Base-by-base conservation (phyloP, 2,797 vertebrate genomes). In the Peromyscus aztecus region DNA sequence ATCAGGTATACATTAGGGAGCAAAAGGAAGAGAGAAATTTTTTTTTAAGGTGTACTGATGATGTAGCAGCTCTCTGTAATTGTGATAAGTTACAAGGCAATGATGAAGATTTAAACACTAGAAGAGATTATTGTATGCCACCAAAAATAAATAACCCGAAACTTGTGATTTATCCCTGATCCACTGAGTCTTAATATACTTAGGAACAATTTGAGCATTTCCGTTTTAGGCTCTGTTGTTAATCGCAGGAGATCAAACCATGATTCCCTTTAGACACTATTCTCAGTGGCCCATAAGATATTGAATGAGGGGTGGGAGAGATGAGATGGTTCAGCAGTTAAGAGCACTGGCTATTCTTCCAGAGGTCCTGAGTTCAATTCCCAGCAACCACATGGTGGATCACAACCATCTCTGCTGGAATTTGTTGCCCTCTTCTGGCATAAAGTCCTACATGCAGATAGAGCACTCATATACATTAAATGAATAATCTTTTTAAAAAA, bases 181-280 rank as follows among this genome's bases (percentile, higher is more conserved):
- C n/a, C 27, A 31, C 46, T n/a, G 24, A 71, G 34, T 67, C 19
- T 91, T 90, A n/a, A 91, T 40, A 73, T 91, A 31, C 43, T 84
- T 34, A 94, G 13, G 61, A 73, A 78, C 76, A 95, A 63, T 91
- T 84, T 90, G 37, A 95, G 71, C 27, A 59, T 87, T 94, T 61
- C 3, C 24, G 0, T 94, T 87, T 43, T 7, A 34, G 59, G 21
- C 57, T 81, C 57, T 85, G 43, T 93, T 85, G 24, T 75, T 91
- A 49, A 90, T 67, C 69, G 1, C 69, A 93, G 55, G 34, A 34
- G 31, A 89, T 43, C 52, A 96, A 75, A 34, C 93, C 73, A 23
- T 83, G 81, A 13, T 52, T 52, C 40, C 43, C 61, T 97, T 96
- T 23, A 73, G 16, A 77, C 67, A 37, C 31, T 61, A 21, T 88